Base-by-base conservation (phyloP, 1,140 invertebrate species). In the Cotesia glomerata region DNA sequence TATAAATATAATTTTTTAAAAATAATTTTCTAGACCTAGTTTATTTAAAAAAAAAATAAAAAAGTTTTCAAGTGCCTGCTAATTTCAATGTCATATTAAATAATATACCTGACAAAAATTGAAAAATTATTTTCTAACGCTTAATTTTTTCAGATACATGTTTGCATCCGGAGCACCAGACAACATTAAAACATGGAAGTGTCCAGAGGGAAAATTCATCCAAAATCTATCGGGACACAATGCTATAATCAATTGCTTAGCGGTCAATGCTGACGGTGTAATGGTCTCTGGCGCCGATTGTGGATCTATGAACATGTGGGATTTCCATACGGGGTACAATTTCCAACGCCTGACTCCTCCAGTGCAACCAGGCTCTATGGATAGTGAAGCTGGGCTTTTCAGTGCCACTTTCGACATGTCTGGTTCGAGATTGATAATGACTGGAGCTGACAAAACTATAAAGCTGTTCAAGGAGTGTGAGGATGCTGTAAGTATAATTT, bases 391-490 rank as follows among this genome's bases (percentile, higher is more conserved):
- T 39, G 98, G 98, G 62, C 96, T 99, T 74, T 99, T 98, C 88
- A 93, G 97, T 61, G 93, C 98, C 90, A 93, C 91, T 4, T 99
- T 96, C 88, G 98, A 99, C 85, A 93, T 95, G 70, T 97, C 95
- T 69, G 97, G 97, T 45, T 94, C 93, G 11, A 89, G 98, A 68
- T 90, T 99, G 58, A 95, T 99, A 66, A 98, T 98, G 1, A 95
- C 95, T 4, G 98, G 99, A 88, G 97, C 98, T 4, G 98, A 99
- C 85, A 99, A 99, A 89, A 99, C 97, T 0, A 97, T 99, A 73
- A 99, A 99, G 91, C 94, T 99, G 74, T 99, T 99, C 86, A 98
- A 96, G 85, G 97, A 99, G 88, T 97, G 99, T 88, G 96, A 98
- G 32, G 91, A 93, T 66, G 98, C 98, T 11, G 92, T 93, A 86